Conservation (phyloP, 2,113 vertebrate genomes). For the Neotoma lepida region DNA sequence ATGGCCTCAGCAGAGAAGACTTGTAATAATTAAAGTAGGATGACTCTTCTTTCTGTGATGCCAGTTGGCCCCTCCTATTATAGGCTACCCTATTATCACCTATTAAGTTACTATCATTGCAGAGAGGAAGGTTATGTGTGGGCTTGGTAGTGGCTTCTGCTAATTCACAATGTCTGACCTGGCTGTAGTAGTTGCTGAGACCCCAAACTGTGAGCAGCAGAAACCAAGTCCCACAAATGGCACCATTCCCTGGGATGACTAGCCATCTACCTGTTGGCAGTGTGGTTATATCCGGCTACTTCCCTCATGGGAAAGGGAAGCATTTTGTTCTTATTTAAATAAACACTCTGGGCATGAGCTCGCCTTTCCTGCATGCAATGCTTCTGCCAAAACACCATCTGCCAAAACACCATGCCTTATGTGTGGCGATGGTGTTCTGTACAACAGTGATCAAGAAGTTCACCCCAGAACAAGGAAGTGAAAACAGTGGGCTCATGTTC, state of each 20-base stretch:
- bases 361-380: background rate
- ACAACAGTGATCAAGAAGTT: background rate
- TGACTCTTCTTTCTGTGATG: background rate
- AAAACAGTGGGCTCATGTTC: background rate
- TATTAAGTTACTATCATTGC: background rate
- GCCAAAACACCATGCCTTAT: conserved; percentile 15
- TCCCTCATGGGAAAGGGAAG: background rate
- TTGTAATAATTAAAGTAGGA: background rate
- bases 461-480: background rate
- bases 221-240: background rate
- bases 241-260: background rate
- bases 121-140: background rate
- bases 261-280: background rate
- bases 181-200: background rate
- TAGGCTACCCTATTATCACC: background rate
- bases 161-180: background rate
- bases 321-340: background rate
- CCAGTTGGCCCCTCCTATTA: background rate
- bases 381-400: conserved; percentile 30
- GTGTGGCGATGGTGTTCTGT: background rate
- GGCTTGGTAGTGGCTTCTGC: background rate
- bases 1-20: background rate
- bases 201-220: background rate
- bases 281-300: background rate
- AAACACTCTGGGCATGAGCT: background rate